These are phyloP conservation scores for Pterois miles DNA, from an alignment of 2,797 vertebrate species.

Conservation along the genomic window DNA sequence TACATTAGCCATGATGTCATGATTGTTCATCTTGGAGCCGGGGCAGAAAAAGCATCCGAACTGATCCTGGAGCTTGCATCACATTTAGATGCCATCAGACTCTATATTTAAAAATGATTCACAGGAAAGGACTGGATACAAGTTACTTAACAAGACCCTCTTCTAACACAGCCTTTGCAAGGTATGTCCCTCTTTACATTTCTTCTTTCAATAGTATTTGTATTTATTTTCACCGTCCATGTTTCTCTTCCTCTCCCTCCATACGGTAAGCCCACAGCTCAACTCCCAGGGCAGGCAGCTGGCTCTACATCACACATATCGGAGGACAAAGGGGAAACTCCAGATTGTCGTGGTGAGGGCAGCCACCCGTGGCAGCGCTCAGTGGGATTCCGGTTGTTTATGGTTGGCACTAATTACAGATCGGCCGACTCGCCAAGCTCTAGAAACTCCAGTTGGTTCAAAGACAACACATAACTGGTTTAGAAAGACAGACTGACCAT, in stretches of 20 bases:
- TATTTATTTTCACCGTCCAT: neutral
- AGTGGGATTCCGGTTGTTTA: constrained; percentile 64
- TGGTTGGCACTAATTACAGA: constrained; percentile 73
- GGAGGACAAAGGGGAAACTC: constrained; percentile 66
- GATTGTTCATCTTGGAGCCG: constrained; percentile 51
- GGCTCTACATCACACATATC: constrained; percentile 56
- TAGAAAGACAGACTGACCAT: constrained; percentile 28
- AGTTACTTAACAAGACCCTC: constrained; percentile 13
- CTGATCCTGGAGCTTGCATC: constrained; percentile 55
- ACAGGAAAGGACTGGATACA: constrained; percentile 29
- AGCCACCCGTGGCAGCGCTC: constrained; percentile 67
- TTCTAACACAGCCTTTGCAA: constrained; percentile 7
- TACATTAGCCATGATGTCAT: constrained; percentile 63
- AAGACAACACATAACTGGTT: constrained; percentile 32
- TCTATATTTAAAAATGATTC: constrained; percentile 71
- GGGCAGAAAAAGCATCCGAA: constrained; percentile 43
- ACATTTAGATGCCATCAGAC: constrained; percentile 63
- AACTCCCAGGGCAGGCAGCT: constrained; percentile 44
- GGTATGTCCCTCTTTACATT: neutral
- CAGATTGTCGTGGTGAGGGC: constrained; percentile 66
- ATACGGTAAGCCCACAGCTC: constrained; percentile 7
- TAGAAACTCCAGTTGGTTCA: constrained; percentile 30
- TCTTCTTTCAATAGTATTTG: neutral
- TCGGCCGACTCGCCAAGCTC: constrained; percentile 40
- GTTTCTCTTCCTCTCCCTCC: neutral